phyloP scores from a whole-genome alignment of 1,140 invertebrate species.

The Drosophila kurseongensis region DNA sequence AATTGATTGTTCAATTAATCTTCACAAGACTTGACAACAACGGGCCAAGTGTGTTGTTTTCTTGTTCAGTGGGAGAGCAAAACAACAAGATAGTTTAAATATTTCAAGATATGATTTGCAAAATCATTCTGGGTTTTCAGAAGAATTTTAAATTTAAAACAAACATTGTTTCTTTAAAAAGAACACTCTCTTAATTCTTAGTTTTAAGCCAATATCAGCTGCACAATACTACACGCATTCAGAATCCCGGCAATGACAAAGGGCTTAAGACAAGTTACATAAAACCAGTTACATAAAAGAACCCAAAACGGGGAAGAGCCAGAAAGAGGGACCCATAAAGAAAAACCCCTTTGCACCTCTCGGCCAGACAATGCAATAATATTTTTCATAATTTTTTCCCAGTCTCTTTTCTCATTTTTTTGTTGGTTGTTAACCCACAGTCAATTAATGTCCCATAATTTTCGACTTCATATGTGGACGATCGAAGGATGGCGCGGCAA shows the following conservation, averaged over 20 bases:
- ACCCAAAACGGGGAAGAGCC: conserved; percentile 26
- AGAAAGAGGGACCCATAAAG: conserved; percentile 41
- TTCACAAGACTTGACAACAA: conserved; percentile 80
- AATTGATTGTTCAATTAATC: conserved; percentile 84
- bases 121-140: background rate
- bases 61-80: background rate
- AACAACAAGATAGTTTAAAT: background rate
- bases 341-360: conserved; percentile 46
- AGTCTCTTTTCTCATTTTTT: conserved; percentile 21
- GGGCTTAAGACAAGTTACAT: conserved; percentile 53
- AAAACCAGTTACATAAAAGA: conserved; percentile 77
- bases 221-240: conserved; percentile 32
- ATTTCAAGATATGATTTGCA: conserved; percentile 1
- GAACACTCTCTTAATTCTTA: background rate
- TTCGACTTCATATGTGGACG: conserved; percentile 43
- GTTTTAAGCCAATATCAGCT: conserved; percentile 36
- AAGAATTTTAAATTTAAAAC: background rate
- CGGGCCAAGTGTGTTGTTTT: conserved; percentile 26
- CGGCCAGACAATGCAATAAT: conserved; percentile 76
- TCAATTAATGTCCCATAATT: conserved; percentile 83
- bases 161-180: too few relatives aligned
- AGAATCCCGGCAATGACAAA: conserved; percentile 36
- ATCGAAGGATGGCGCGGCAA: conserved; percentile 29
- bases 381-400: conserved; percentile 77
- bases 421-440: conserved; percentile 55